Evolutionary conservation across 2,113 vertebrate genomes (phyloP).

Genomic region (Microcebus lehilahytsara): DNA sequence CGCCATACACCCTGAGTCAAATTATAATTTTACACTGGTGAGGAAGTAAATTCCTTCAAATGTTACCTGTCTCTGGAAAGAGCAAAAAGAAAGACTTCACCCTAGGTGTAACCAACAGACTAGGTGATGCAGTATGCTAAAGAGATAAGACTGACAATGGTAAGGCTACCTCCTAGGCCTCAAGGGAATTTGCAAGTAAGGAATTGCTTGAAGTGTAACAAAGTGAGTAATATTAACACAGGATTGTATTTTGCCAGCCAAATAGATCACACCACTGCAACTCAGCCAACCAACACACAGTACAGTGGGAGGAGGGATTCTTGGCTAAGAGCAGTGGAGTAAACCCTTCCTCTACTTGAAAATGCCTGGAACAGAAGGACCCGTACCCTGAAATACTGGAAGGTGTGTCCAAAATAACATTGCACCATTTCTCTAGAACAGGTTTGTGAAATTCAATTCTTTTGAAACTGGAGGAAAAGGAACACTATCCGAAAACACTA

Average conservation of each 20-base stretch:
- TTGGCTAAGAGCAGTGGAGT: neutral
- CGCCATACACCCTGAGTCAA: neutral
- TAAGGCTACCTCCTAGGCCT: neutral
- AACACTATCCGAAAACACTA: neutral
- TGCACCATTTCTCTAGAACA: neutral
- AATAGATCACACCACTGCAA: conserved; percentile 29
- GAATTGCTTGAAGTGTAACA: conserved; percentile 43
- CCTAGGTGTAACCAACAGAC: neutral
- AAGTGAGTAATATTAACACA: conserved; percentile 55
- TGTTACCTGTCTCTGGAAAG: neutral
- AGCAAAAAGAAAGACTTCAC: neutral
- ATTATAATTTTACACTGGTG: conserved; percentile 21
- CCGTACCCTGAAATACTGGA: neutral
- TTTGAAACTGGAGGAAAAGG: conserved; percentile 5
- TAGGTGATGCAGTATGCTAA: neutral
- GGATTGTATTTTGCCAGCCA: conserved; percentile 31
- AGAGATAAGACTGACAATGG: neutral
- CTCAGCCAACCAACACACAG: conserved; percentile 15
- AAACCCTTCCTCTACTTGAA: conserved; percentile 27
- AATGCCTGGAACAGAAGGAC: conserved; percentile 26
- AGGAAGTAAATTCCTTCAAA: conserved; percentile 7
- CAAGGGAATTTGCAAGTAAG: conserved; percentile 10
- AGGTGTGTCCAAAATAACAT: conserved; percentile 21
- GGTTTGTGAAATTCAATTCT: conserved; percentile 31
- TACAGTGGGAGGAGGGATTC: neutral